Evolutionary conservation across 1,140 invertebrate species (phyloP).

Genomic region (Lordiphosa clarofinis): DNA sequence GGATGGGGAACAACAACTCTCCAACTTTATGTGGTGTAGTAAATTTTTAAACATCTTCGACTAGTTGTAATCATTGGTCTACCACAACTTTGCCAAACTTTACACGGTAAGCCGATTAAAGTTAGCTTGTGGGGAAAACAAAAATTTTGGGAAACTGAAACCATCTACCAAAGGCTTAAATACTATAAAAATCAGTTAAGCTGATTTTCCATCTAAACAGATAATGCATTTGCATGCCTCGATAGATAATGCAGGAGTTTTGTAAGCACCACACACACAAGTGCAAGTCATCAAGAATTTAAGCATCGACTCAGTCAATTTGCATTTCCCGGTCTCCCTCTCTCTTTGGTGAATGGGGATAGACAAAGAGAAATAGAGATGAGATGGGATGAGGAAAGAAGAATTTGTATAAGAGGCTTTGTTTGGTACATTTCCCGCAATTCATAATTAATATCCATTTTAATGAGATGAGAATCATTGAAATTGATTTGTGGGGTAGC

Average conservation of each 20-base stretch:
- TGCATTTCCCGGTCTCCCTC: too few species aligned
- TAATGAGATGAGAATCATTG: slow-evolving; percentile 13
- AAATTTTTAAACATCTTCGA: slow-evolving; percentile 34
- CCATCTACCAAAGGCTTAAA: background rate
- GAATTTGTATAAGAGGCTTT: slow-evolving; percentile 5
- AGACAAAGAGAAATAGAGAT: background rate
- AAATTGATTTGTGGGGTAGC: background rate
- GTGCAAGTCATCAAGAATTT: too few species aligned
- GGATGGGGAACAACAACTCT: too few species aligned
- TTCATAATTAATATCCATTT: slow-evolving; percentile 11
- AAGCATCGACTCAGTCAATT: background rate
- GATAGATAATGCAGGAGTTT: too few species aligned
- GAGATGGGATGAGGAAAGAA: background rate
- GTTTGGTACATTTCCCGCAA: slow-evolving; percentile 5
- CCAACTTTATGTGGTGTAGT: slow-evolving; percentile 35
- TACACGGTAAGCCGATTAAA: background rate
- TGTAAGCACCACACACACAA: too few species aligned
- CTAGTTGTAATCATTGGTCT: slow-evolving; percentile 36
- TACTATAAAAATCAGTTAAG: slow-evolving; percentile 11
- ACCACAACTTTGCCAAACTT: slow-evolving; percentile 31
- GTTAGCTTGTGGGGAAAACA: too few species aligned
- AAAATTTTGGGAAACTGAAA: too few species aligned
- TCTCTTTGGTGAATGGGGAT: too few species aligned
- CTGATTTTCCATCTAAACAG: slow-evolving; percentile 9
- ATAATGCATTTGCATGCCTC: slow-evolving; percentile 10